Conservation (phyloP, 2,797 vertebrate species). For the Cyclopterus lumpus region DNA sequence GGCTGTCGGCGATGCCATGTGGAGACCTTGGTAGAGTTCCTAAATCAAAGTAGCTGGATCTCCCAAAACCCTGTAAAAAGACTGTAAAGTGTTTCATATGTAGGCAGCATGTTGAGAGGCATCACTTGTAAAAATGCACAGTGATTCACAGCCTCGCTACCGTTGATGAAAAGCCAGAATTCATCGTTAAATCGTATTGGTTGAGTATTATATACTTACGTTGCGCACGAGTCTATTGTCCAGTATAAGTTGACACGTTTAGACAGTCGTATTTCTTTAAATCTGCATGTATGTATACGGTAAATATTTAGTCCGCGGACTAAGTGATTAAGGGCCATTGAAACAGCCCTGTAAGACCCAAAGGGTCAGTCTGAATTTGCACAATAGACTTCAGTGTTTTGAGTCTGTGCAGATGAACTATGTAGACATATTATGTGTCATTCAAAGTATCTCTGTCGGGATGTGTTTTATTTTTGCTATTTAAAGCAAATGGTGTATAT, state of each 20-base stretch:
- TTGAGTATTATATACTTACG: constrained; percentile 83
- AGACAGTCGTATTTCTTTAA: constrained; percentile 77
- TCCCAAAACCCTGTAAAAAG: constrained; percentile 4
- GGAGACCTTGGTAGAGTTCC: constrained; percentile 80
- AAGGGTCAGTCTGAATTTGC: constrained; percentile 83
- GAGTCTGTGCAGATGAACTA: constrained; percentile 77
- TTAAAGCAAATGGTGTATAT: constrained; percentile 70
- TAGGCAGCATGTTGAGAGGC: constrained; percentile 7
- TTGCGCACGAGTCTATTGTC: constrained; percentile 76
- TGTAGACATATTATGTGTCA: constrained; percentile 78
- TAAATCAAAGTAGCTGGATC: neutral
- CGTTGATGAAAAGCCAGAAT: constrained; percentile 59
- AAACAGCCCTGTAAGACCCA: constrained; percentile 86
- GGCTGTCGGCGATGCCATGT: constrained; percentile 57
- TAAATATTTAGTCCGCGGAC: constrained; percentile 80
- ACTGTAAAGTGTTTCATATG: constrained; percentile 15
- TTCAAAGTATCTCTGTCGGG: constrained; percentile 76
- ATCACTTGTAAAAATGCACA: constrained; percentile 56
- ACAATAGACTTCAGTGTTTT: constrained; percentile 66
- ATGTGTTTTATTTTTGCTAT: constrained; percentile 70
- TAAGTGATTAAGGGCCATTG: constrained; percentile 78
- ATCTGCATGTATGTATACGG: constrained; percentile 83
- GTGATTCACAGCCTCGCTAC: constrained; percentile 25
- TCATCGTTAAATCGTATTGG: constrained; percentile 58
- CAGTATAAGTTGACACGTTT: constrained; percentile 72